Base-by-base conservation (phyloP, 2,888 invertebrate species). In the Tenthredo mesomela region DNA sequence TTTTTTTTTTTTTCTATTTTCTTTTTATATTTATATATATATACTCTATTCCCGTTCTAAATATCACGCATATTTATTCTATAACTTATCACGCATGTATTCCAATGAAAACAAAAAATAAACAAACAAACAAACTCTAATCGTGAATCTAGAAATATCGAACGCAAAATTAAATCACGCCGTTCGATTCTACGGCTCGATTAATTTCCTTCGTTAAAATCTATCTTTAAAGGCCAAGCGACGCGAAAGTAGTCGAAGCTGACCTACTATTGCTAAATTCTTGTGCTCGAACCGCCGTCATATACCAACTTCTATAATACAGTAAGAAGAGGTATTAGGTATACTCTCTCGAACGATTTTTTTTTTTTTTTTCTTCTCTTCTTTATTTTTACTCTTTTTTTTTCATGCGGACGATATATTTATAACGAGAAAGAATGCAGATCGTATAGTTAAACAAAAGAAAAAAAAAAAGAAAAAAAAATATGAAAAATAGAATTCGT, bases 211-310 rank as follows among this genome's bases (percentile, higher is more conserved):
- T 70, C 82, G 82, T 82, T 65, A 82, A 82, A 47, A 70, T 82
- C 6, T 37, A 82, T 82, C 82, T 65, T 29, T 47, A 82, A 82
- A 82, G 82, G 82, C 82, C 82, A 82, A 65, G 40, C 67, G 70
- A 29, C 82, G 82, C 82, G 82, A 82, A 82, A 82, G 82, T 82
- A 82, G 82, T 82, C 82, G 82, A 82, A 29, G 67, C 37, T 67
- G 82, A 82, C 82, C 82, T 82, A 82, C 82, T 82, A 82, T 82
- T 82, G 82, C 67, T 82, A 82, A 82, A 82, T 82, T 82, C 82
- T 70, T 82, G 75, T 43, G 67, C 67, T 82, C 82, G 47, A 82
- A 67, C 47, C 33, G 6, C 67, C 47, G 47, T 82, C 82, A 61
- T 67, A 77, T 29, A 67, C 54, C 50, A 77, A 33, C 47, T 77